A percentile compares a stretch with the other conserved stretches of the same genome.
phyloP scores from a whole-genome alignment of 1,140 invertebrate species.

The Drosophila nebulosa region DNA sequence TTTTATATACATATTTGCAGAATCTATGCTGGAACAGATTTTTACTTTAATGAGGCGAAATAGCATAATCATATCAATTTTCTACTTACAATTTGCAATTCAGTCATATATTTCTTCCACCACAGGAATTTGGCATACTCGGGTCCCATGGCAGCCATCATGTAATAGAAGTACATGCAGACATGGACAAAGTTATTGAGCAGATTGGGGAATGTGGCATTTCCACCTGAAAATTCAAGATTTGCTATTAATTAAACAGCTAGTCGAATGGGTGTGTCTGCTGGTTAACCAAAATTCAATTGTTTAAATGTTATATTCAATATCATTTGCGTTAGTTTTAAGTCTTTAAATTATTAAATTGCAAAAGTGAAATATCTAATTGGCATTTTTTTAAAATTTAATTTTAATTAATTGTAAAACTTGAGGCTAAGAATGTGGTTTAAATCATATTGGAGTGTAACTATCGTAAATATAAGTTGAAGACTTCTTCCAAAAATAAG shows the following conservation, averaged over 20 bases:
- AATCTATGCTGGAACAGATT: constrained; percentile 57
- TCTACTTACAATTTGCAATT: constrained; percentile 92
- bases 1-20: not conserved
- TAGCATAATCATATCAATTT: not conserved
- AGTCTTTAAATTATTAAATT: no score
- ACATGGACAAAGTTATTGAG: constrained; percentile 97
- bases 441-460: no score
- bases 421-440: no score
- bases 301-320: no score
- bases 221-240: constrained; percentile 85
- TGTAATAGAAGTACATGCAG: constrained; percentile 97
- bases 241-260: not conserved
- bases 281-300: no score
- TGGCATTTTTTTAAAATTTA: no score
- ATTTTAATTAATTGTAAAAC: no score
- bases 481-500: no score
- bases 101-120: constrained; percentile 97
- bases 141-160: constrained; percentile 94
- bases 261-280: not conserved
- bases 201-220: constrained; percentile 94
- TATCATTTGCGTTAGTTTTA: no score
- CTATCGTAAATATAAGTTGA: no score
- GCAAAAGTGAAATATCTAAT: no score
- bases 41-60: constrained; percentile 36
- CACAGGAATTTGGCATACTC: constrained; percentile 95